These are phyloP conservation scores for Crotalus viridis DNA, from an alignment of 2,113 vertebrate genomes.

Conservation along the genomic window DNA sequence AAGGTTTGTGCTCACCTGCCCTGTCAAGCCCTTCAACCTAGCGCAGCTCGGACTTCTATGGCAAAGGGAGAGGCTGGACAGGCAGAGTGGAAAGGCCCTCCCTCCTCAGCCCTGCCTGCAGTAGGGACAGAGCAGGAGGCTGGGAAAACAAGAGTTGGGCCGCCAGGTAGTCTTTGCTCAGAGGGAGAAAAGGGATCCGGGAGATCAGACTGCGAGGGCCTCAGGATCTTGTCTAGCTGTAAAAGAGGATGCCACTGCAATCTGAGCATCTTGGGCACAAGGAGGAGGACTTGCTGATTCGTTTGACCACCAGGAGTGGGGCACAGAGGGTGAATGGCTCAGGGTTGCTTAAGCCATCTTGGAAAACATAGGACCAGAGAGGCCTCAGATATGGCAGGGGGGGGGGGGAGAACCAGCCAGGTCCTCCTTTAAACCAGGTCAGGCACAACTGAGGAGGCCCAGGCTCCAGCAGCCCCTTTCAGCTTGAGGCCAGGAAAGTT, in stretches of 20 bases:
- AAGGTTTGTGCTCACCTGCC: neutral
- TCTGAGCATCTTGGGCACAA: neutral
- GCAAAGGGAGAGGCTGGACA: neutral
- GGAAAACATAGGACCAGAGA: neutral
- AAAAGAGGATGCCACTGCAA: neutral
- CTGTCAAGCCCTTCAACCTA: neutral
- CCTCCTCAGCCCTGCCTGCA: neutral
- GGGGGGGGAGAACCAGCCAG: rapidly evolving
- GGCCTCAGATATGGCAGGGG: neutral
- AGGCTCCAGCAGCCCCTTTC: neutral
- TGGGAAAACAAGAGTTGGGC: neutral
- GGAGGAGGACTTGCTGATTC: neutral
- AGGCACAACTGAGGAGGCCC: neutral
- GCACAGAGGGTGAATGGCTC: neutral
- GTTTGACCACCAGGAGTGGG: neutral
- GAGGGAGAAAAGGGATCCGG: neutral
- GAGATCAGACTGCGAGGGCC: neutral
- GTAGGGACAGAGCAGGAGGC: neutral
- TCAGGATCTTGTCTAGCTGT: neutral
- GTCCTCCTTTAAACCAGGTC: neutral
- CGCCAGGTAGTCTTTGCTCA: neutral
- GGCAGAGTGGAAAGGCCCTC: neutral
- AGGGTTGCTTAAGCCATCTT: neutral
- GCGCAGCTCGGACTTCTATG: neutral
- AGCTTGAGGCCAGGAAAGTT: neutral